Evolutionary conservation across 2,888 invertebrate genomes (phyloP).

Genomic region (Pachymerium ferrugineum): DNA sequence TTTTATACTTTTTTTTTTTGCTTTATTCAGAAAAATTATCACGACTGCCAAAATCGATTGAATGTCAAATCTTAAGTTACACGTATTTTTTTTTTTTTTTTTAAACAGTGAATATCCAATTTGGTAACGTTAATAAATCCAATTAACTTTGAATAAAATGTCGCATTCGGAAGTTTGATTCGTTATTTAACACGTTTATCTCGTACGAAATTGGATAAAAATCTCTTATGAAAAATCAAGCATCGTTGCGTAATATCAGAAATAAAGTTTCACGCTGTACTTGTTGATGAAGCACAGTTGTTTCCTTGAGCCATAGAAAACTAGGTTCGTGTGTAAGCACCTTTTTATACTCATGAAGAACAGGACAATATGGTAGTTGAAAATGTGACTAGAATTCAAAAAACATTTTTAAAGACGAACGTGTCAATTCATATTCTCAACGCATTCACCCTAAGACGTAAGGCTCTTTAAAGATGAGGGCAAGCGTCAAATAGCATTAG

Average conservation of each 20-base stretch:
- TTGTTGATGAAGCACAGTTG: conserved; percentile 14
- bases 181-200: no score
- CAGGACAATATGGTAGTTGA: conserved; percentile 15
- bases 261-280: background rate
- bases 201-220: no score
- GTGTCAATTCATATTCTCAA: conserved; percentile 21
- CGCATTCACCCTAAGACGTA: conserved; percentile 6
- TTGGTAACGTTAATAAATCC: no score
- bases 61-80: no score
- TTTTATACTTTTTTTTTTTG: no score
- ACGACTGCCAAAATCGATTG: no score
- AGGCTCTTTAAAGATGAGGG: conserved; percentile 1
- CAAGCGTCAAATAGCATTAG: conserved; percentile 18
- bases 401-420: conserved; percentile 8
- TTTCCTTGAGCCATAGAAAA: background rate
- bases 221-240: no score
- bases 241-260: background rate
- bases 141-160: no score
- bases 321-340: background rate
- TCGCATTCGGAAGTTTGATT: no score
- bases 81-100: no score
- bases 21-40: no score
- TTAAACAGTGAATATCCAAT: no score
- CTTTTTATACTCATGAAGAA: background rate
- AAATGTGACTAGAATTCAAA: conserved; percentile 11